Evolutionary conservation across 2,797 vertebrate genomes (phyloP).

Genomic region (Mionectes olivaceus): DNA sequence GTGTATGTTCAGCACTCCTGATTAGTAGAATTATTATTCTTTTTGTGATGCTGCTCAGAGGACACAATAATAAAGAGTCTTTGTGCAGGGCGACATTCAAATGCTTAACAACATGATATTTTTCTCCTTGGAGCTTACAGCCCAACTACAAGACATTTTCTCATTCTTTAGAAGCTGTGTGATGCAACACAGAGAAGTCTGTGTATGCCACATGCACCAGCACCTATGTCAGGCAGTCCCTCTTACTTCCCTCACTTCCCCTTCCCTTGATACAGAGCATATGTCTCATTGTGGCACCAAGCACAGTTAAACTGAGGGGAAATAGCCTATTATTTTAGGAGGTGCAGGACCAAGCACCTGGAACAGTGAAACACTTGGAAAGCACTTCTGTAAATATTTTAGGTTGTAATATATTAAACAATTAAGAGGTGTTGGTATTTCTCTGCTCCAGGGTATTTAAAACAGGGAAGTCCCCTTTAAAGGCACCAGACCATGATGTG

Average conservation of each 20-base stretch:
- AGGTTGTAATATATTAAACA: slow-evolving; percentile 52
- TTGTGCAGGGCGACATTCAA: slow-evolving; percentile 11
- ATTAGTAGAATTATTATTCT: neutral
- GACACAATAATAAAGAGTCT: neutral
- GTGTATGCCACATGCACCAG: neutral
- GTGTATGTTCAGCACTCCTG: neutral
- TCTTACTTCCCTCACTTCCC: slow-evolving; percentile 1
- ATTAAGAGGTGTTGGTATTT: slow-evolving; percentile 64
- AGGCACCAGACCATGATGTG: slow-evolving; percentile 27
- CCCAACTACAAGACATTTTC: neutral
- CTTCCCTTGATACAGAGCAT: slow-evolving; percentile 18
- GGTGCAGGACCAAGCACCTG: slow-evolving; percentile 41
- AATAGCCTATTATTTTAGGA: slow-evolving; percentile 49
- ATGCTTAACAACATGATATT: neutral
- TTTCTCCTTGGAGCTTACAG: neutral
- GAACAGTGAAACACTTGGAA: slow-evolving; percentile 58
- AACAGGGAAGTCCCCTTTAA: slow-evolving; percentile 52
- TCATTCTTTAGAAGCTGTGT: neutral
- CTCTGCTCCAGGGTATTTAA: slow-evolving; percentile 29
- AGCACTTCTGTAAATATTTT: slow-evolving; percentile 49
- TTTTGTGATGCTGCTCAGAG: neutral
- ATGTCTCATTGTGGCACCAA: slow-evolving; percentile 10
- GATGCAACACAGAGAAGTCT: neutral
- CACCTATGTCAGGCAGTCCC: neutral
- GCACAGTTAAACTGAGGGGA: slow-evolving; percentile 33